phyloP scores from a whole-genome alignment of 2,797 vertebrate genomes.

The Gastrophryne carolinensis region DNA sequence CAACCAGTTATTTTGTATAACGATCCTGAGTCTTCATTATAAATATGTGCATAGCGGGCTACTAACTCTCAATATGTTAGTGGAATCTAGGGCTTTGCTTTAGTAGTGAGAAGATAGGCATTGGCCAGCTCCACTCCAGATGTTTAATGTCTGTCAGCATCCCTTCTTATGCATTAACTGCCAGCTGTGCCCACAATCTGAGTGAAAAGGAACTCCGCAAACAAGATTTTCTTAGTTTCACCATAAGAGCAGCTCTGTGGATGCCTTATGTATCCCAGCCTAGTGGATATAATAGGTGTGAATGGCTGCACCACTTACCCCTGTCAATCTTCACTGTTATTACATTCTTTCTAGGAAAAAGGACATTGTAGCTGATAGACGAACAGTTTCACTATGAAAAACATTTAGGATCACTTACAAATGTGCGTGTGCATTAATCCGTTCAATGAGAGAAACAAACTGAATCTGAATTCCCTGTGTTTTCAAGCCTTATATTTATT shows the following conservation, averaged over 20 bases:
- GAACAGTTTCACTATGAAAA: no score
- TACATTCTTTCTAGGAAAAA: no score
- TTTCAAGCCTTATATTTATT: no score
- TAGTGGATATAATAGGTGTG: not conserved
- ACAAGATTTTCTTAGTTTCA: not conserved
- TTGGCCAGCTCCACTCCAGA: not conserved
- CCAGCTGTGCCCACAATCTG: conserved; percentile 26
- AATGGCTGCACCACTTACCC: not conserved
- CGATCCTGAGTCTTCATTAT: no score
- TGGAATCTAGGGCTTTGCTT: not conserved
- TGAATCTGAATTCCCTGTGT: no score
- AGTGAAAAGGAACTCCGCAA: conserved; percentile 31
- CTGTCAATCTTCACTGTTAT: not conserved
- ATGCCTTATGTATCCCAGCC: not conserved
- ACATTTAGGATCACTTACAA: no score
- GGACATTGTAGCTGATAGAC: no score
- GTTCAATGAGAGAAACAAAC: no score
- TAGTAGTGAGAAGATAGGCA: conserved; percentile 10
- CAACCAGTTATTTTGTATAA: no score
- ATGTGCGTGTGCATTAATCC: no score
- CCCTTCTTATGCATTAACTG: not conserved
- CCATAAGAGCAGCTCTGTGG: not conserved
- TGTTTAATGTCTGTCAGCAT: conserved; percentile 35
- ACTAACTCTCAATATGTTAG: not conserved
- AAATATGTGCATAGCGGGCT: not conserved